These are phyloP conservation scores for Craterocephalus amniculus DNA, from an alignment of 2,797 vertebrate genomes.

Conservation along the genomic window DNA sequence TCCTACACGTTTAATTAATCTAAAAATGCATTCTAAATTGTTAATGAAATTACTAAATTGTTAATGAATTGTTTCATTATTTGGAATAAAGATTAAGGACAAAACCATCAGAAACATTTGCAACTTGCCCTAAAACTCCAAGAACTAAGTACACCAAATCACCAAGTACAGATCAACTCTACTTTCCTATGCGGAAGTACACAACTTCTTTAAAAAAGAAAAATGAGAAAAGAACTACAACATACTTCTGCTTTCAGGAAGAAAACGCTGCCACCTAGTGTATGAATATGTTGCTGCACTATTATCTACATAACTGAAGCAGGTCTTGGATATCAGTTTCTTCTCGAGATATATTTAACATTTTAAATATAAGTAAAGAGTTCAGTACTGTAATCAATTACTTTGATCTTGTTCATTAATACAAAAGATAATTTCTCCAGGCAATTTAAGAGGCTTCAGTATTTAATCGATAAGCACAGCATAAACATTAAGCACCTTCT, in stretches of 20 bases:
- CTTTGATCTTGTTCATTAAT: too few relatives aligned
- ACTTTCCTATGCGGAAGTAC: too few relatives aligned
- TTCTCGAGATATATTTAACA: neutral
- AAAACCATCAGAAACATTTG: neutral
- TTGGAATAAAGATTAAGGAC: too few relatives aligned
- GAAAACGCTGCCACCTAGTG: slow-evolving; percentile 52
- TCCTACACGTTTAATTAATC: neutral
- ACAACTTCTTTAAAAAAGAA: neutral
- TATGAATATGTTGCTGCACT: neutral
- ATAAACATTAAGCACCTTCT: too few relatives aligned
- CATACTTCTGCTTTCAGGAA: neutral
- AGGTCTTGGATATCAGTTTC: neutral
- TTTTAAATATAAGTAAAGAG: neutral
- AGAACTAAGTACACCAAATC: neutral
- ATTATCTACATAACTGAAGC: neutral
- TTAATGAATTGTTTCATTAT: neutral
- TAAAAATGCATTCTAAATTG: neutral
- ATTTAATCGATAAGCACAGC: neutral
- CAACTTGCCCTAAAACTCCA: neutral
- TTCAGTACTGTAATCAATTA: neutral
- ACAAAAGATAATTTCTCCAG: neutral
- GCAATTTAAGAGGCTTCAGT: neutral
- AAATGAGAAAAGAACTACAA: neutral
- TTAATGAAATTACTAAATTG: neutral
- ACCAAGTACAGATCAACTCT: too few relatives aligned